A percentile compares a stretch with the other conserved stretches of the same genome.
Evolutionary conservation across 2,888 invertebrate genomes (phyloP).

Genomic region (Netelia melanura): DNA sequence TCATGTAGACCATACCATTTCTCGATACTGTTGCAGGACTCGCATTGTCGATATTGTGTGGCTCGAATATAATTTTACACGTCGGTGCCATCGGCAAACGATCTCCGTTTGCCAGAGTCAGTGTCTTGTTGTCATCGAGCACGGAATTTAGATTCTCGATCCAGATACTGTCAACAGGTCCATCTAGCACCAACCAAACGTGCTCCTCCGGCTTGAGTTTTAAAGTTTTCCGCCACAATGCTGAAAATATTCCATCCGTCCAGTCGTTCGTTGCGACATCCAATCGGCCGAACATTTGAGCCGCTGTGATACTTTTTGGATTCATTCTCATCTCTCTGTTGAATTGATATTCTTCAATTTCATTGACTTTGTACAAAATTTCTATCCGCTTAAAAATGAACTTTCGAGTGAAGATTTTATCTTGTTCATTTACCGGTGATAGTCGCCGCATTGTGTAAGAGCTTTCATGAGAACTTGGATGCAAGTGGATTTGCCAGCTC

Average conservation of each 20-base stretch:
- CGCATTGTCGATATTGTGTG: conserved; percentile 98
- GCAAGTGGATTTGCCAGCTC: conserved; percentile 97
- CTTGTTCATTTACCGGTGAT: conserved; percentile 88
- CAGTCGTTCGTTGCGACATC: conserved; percentile 99
- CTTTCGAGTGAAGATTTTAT: not conserved
- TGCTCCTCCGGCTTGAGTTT: conserved; percentile 95
- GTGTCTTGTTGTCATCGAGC: conserved; percentile 97
- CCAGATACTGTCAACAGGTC: conserved; percentile 99
- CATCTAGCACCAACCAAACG: conserved; percentile 97
- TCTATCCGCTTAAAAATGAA: not conserved
- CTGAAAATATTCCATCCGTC: conserved; percentile 99
- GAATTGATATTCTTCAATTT: conserved; percentile 53
- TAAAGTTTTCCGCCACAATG: conserved; percentile 97
- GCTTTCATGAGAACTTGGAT: conserved; percentile 96
- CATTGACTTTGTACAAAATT: not conserved
- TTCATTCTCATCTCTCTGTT: conserved; percentile 98
- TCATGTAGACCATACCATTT: conserved; percentile 98
- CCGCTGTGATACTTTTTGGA: conserved; percentile 98
- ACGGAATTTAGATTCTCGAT: conserved; percentile 99
- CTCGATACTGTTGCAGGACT: conserved; percentile 97
- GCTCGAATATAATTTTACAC: conserved; percentile 98
- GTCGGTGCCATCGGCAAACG: conserved; percentile 96
- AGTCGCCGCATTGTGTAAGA: conserved; percentile 93
- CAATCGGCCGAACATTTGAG: conserved; percentile 98
- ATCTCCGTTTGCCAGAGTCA: conserved; percentile 98